Conservation (phyloP, 2,797 vertebrate genomes). For the Rhinogobio ventralis region DNA sequence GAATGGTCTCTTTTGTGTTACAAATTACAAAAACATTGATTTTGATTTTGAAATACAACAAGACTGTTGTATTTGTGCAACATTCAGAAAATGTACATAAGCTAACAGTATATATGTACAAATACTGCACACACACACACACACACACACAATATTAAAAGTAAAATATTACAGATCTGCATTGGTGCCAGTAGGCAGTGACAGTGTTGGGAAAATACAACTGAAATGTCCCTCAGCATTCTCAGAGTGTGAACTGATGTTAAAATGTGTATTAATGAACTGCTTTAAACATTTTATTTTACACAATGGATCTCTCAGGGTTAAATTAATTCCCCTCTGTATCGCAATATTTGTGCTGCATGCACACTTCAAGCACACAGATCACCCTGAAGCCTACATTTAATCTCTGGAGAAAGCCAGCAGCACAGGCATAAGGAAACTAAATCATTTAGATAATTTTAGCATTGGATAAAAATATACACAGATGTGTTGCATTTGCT, state of each 20-base stretch:
- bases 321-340: neutral
- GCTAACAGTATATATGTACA: neutral
- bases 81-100: neutral
- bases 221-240: neutral
- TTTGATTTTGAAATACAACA: no score
- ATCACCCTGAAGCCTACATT: slow-evolving; percentile 11
- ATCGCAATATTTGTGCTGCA: neutral
- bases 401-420: slow-evolving; percentile 31
- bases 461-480: slow-evolving; percentile 19
- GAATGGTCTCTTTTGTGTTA: neutral
- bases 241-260: slow-evolving; percentile 1
- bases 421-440: neutral
- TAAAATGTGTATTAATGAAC: neutral
- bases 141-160: neutral
- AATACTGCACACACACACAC: neutral
- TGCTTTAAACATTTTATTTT: neutral
- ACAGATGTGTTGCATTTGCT: neutral
- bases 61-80: neutral
- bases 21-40: neutral
- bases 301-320: neutral
- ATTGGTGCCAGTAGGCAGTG: neutral
- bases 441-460: slow-evolving; percentile 8
- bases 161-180: neutral
- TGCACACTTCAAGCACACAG: neutral
- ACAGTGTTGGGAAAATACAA: neutral